Conservation (phyloP, 1,140 invertebrate genomes). For the Euwallacea similis region DNA sequence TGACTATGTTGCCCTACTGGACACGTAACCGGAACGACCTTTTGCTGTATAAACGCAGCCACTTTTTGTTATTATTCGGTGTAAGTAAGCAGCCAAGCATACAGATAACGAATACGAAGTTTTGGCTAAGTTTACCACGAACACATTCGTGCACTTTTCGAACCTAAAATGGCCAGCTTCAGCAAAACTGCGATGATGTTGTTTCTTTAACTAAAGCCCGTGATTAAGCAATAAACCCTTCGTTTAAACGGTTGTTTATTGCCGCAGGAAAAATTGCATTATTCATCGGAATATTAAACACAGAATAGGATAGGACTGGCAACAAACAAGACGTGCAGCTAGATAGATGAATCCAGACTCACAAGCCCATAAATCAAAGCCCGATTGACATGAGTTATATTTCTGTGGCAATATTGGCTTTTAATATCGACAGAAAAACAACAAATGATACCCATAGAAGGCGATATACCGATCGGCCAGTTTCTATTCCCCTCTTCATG, state of each 20-base stretch:
- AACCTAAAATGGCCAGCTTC: too few relatives aligned
- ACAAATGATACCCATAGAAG: conserved; percentile 5
- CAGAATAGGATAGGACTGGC: conserved; percentile 5
- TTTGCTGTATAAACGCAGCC: too few relatives aligned
- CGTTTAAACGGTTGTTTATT: conserved; percentile 1
- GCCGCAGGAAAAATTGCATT: conserved; percentile 13
- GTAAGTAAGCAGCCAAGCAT: too few relatives aligned
- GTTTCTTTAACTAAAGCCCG: too few relatives aligned
- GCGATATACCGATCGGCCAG: neutral
- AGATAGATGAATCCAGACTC: conserved; percentile 22
- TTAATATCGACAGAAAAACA: conserved; percentile 22
- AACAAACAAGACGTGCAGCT: conserved; percentile 26
- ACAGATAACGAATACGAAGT: too few relatives aligned
- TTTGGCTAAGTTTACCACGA: too few relatives aligned
- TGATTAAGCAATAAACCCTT: too few relatives aligned
- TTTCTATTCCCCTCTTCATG: neutral
- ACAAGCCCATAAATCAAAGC: conserved; percentile 12
- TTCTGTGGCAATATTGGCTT: conserved; percentile 27
- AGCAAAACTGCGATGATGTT: too few relatives aligned
- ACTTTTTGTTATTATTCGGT: too few relatives aligned
- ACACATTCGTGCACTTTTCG: too few relatives aligned
- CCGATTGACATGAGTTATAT: conserved; percentile 21
- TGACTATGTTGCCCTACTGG: too few relatives aligned
- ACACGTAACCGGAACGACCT: too few relatives aligned
- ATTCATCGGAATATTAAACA: conserved; percentile 26